Conservation (phyloP, 2,113 vertebrate species). For the Mola mola region DNA sequence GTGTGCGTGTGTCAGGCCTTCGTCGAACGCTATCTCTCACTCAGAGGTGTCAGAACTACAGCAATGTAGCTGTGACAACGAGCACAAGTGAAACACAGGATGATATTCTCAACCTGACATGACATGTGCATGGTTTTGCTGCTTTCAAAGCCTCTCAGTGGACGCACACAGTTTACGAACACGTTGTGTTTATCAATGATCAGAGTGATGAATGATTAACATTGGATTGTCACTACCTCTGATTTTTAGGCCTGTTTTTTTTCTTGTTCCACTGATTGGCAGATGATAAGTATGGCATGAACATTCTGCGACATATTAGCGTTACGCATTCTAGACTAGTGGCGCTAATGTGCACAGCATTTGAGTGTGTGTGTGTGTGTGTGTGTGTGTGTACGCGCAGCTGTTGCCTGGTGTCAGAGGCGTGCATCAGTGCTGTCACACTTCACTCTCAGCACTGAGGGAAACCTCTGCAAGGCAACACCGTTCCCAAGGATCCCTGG, state of each 20-base stretch:
- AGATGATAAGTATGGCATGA: no score
- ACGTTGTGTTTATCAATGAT: background rate
- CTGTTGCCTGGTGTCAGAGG: constrained; percentile 46
- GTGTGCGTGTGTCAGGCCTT: constrained; percentile 24
- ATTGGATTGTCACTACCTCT: no score
- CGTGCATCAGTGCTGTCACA: constrained; percentile 15
- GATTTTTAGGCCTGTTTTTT: no score
- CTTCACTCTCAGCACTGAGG: background rate
- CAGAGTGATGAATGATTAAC: background rate
- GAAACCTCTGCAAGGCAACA: constrained; percentile 5
- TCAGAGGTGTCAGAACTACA: background rate
- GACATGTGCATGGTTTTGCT: no score
- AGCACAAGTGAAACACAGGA: no score
- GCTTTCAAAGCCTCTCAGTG: no score
- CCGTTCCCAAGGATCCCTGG: constrained; percentile 14
- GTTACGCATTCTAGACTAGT: constrained; percentile 30
- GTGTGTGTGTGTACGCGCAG: constrained; percentile 37
- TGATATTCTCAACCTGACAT: no score
- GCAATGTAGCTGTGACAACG: no score
- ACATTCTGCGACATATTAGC: constrained; percentile 29
- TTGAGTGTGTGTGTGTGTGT: constrained; percentile 14
- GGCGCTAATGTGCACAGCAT: constrained; percentile 21
- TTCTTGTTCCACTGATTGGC: constrained; percentile 26
- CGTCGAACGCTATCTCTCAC: constrained; percentile 7
- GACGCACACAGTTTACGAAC: background rate